Percentiles rank a stretch among this genome's conserved stretches.
These are phyloP conservation scores for Drosophila kurseongensis DNA, from an alignment of 1,140 invertebrate species.

Conservation along the genomic window DNA sequence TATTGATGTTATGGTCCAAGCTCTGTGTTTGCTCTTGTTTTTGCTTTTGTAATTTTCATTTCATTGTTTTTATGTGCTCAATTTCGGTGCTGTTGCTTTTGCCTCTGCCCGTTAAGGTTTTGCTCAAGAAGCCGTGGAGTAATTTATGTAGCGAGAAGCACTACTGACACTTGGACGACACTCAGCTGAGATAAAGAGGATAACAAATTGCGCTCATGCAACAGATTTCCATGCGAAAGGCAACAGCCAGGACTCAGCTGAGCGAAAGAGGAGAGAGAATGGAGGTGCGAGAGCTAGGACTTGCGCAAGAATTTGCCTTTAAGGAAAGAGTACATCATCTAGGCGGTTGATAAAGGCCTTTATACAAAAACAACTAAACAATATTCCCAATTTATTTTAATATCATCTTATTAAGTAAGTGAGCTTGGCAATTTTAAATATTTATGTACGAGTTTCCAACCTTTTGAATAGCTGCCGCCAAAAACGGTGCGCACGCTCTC, in stretches of 20 bases:
- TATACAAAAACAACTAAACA: not conserved
- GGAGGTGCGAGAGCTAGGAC: constrained; percentile 14
- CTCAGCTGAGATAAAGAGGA: constrained; percentile 81
- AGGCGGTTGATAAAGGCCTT: not conserved
- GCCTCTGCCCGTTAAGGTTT: constrained; percentile 34
- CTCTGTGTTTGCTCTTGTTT: constrained; percentile 26
- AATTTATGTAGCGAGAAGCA: constrained; percentile 79
- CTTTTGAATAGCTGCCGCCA: constrained; percentile 15
- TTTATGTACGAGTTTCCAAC: not conserved
- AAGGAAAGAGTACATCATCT: not conserved
- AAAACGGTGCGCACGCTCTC: constrained; percentile 59
- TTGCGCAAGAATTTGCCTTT: constrained; percentile 35
- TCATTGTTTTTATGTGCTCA: constrained; percentile 59
- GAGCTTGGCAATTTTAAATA: not conserved
- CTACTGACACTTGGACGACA: constrained; percentile 75
- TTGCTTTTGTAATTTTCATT: constrained; percentile 17
- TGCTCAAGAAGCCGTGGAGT: constrained; percentile 63
- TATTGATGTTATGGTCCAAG: constrained; percentile 21
- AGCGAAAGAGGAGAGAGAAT: constrained; percentile 3
- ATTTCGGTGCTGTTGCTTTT: constrained; percentile 47
- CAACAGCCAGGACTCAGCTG: constrained; percentile 25
- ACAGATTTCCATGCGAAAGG: constrained; percentile 76
- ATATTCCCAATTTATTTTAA: not conserved
- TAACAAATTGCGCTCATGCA: constrained; percentile 80
- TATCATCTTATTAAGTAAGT: not conserved